phyloP scores from a whole-genome alignment of 2,797 vertebrate species.

The Rhinichthys osculus region DNA sequence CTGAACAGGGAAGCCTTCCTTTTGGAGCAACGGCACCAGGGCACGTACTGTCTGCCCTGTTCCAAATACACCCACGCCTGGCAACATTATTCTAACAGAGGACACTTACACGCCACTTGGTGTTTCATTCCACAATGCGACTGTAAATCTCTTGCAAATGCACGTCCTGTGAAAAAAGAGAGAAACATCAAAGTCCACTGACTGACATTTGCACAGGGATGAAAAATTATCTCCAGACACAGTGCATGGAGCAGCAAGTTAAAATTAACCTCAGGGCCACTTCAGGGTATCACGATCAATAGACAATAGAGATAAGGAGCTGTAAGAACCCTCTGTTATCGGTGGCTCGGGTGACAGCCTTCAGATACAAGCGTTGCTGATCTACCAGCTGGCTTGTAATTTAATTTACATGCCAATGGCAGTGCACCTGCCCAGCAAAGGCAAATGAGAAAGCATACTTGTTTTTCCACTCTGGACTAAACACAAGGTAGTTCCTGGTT shows the following conservation, averaged over 20 bases:
- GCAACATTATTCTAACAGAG: constrained; percentile 80
- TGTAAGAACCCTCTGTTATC: constrained; percentile 23
- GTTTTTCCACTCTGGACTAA: constrained; percentile 6
- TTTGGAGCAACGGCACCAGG: constrained; percentile 90
- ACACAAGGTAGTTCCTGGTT: constrained; percentile 33
- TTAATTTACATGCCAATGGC: constrained; percentile 51
- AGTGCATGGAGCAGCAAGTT: neutral
- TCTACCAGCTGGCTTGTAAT: constrained; percentile 10
- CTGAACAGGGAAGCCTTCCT: constrained; percentile 94
- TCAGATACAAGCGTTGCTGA: constrained; percentile 14
- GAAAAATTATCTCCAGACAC: neutral
- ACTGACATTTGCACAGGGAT: constrained; percentile 1
- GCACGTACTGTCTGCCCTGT: constrained; percentile 92
- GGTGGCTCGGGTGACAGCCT: constrained; percentile 12
- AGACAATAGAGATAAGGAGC: constrained; percentile 28
- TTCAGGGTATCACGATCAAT: constrained; percentile 37
- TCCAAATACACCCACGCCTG: constrained; percentile 96
- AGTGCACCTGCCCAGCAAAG: constrained; percentile 44
- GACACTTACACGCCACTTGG: neutral
- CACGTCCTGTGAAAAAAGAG: constrained; percentile 1
- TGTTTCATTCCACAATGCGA: constrained; percentile 50
- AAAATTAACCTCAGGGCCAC: constrained; percentile 33
- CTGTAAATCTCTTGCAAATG: constrained; percentile 15
- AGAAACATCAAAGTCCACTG: constrained; percentile 19
- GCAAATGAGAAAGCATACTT: constrained; percentile 30